Evolutionary conservation across 1,140 invertebrate species (phyloP), one percentile per base, ranked within the genome.

Genomic region (Drosophila ironensis): DNA sequence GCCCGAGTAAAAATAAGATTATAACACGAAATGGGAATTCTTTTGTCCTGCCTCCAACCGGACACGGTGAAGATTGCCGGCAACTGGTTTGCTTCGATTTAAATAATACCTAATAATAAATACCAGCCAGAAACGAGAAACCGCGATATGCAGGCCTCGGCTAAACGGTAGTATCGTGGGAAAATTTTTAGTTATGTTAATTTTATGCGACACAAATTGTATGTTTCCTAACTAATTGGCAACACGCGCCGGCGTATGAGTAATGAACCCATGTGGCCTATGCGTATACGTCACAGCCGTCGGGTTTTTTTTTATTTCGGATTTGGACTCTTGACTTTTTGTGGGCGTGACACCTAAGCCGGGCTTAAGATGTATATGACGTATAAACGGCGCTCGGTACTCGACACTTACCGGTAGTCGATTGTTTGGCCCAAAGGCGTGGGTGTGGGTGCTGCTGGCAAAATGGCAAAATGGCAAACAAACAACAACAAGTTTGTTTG

Each of bases 241-340:
- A 86, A 86, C 80, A 86, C 80, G 80, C 81, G 80, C 80, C 80
- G 41, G 20, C 20, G 24, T 53, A 74, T 87, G 74, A 86, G 52
- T 86, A 84, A 78, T 67, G 37, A 42, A 24, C 37, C 48, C 38
- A 33, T 27, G 50, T 14, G 44, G 41, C 45, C 37, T 40, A 60
- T 59, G 41, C 45, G 40, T 40, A 60, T 59, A 84, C 80, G 80
- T 84, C 80, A 84, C 52, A 60, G 22, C 9, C 7, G 24, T 33
- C 11, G 30, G 30, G 30, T 33, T 33, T 33, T 33, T 33, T 33
- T 33, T 27, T n/a, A 12, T 33, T 33, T 33, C 14, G 30, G n/a
- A n/a, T 22, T 5, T 5, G 20, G 5, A 5, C 20, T 22, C 20
- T 22, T 2, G 20, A 22, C 14, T 37, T 37, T 37, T 80, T 54